A percentile compares a stretch with the other conserved stretches of the same genome.
These are phyloP conservation scores for Drosophila lacteicornis DNA, from an alignment of 1,140 invertebrate species.

Conservation along the genomic window DNA sequence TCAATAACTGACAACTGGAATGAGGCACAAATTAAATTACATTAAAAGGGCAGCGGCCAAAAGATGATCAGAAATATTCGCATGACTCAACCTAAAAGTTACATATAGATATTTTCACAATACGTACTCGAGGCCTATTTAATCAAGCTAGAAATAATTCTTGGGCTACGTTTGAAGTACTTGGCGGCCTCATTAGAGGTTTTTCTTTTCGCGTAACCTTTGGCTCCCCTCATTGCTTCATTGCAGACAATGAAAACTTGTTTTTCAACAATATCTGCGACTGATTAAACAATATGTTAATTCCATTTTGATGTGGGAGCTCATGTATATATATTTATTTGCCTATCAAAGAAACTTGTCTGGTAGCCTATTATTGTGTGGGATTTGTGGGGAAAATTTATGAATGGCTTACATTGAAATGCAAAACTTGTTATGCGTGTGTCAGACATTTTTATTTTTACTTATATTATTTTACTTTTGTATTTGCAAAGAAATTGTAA, in stretches of 20 bases:
- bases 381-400: conserved; percentile 10
- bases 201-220: conserved; percentile 55
- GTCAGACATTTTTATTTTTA: not conserved
- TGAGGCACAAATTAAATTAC: conserved; percentile 70
- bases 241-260: conserved; percentile 58
- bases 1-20: conserved; percentile 72
- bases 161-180: conserved; percentile 43
- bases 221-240: conserved; percentile 1
- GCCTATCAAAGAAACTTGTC: conserved; percentile 39
- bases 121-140: conserved; percentile 41
- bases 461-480: not conserved
- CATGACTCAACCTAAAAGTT: conserved; percentile 37
- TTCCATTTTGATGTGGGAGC: conserved; percentile 34
- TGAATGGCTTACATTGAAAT: conserved; percentile 2
- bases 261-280: conserved; percentile 51
- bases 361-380: conserved; percentile 18
- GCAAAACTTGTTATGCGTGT: not conserved
- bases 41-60: conserved; percentile 70
- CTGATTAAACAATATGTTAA: conserved; percentile 38
- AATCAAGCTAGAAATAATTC: conserved; percentile 28
- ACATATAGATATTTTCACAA: conserved; percentile 23
- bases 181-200: conserved; percentile 54
- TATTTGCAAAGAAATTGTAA: not conserved
- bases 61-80: conserved; percentile 45
- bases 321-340: conserved; percentile 14